Evolutionary conservation across 2,113 vertebrate genomes (phyloP).

Genomic region (Cepphus grylle): DNA sequence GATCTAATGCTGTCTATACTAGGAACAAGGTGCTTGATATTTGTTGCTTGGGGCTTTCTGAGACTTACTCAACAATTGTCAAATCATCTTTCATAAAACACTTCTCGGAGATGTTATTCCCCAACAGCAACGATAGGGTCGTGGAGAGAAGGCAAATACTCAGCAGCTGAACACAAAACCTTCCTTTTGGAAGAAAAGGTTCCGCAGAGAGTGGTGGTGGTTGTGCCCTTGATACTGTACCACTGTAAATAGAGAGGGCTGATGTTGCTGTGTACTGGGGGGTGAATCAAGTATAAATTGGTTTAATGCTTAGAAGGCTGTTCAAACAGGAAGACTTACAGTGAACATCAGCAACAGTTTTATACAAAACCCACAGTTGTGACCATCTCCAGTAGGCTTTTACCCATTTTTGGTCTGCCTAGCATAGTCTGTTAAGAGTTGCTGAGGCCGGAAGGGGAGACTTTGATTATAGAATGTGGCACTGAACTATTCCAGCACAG

Average conservation of each 20-base stretch:
- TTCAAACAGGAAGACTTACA: not conserved
- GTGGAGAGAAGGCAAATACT: not conserved
- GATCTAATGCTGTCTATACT: not conserved
- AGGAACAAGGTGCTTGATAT: not conserved
- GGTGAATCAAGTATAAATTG: not conserved
- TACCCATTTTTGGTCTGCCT: not conserved
- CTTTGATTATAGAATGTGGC: not conserved
- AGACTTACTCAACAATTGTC: not conserved
- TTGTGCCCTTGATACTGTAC: not conserved
- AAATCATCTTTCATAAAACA: not conserved
- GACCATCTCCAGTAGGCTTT: not conserved
- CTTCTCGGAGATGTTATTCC: not conserved
- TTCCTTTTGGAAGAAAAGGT: not conserved
- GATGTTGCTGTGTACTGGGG: not conserved
- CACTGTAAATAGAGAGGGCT: not conserved
- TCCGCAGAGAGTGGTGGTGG: not conserved
- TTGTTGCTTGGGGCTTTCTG: not conserved
- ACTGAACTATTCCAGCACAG: not conserved
- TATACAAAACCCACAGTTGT: not conserved
- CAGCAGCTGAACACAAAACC: not conserved
- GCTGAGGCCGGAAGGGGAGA: not conserved
- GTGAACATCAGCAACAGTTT: not conserved
- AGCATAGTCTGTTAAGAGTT: not conserved
- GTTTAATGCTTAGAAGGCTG: not conserved
- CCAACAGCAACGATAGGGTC: rapidly evolving